Evolutionary conservation across 1,140 invertebrate genomes (phyloP), one percentile per base, ranked within the genome.

Genomic region (Littorina saxatilis): DNA sequence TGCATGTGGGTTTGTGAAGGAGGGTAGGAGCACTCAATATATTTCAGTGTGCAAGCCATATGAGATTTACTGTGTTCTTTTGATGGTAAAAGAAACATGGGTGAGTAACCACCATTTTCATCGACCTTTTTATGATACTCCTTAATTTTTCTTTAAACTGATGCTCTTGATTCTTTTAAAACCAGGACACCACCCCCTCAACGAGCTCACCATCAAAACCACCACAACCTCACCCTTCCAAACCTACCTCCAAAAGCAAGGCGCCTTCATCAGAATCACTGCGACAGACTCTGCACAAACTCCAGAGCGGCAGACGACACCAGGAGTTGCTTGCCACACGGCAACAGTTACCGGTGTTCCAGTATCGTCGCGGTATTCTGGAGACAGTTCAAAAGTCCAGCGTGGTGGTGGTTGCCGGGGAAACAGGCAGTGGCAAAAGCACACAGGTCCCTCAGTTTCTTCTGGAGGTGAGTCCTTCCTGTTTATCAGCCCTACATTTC

Each of bases 381-480:
- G 68, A 80, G 13, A 20, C 29, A 0, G 29, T 72, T 2, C 23
- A 17, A 7, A 50, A 50, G 39, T 47, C 63, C 39, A 94, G 95
- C 77, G 95, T 98, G 82, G 94, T 98, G 0, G 95, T 99, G 85
- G 94, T 99, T 40, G 97, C 97, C 86, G 98, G 98, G 87, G 97
- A 98, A 93, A 99, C 98, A 55, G 98, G 96, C 52, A 96, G 95
- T 91, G 97, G 98, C 76, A 99, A 99, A 94, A 99, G 99, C 4
- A 99, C 99, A 0, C 99, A 99, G 93, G 95, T 93, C n/a, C 99
- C 99, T 0, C 99, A 99, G 91, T 99, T 99, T 92, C 93, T 99
- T 84, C 90, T 99, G 23, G 96, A 99, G 91, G 93, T 96, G 86
- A 96, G 75, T n/a, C n/a, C n/a, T n/a, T n/a, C n/a, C n/a, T n/a